Evolutionary conservation across 1,140 invertebrate species (phyloP).

Genomic region (Cryptotermes secundus): DNA sequence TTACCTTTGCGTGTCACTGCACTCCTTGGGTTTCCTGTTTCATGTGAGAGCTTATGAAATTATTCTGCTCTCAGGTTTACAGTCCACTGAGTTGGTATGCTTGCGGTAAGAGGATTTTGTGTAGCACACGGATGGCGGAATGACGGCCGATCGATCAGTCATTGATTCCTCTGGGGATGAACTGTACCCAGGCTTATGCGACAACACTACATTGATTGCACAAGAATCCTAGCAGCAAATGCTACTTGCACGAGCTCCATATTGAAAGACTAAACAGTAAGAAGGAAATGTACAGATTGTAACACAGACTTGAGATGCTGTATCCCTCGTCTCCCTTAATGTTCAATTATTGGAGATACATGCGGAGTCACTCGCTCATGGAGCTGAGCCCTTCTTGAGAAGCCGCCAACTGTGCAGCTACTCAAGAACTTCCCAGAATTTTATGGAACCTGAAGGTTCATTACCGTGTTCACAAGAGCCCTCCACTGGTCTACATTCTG

Average conservation of each 20-base stretch:
- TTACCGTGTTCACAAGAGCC: too few relatives aligned
- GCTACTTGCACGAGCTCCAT: background rate
- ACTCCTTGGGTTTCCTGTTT: background rate
- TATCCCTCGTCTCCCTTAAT: too few relatives aligned
- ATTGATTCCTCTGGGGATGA: background rate
- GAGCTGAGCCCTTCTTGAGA: too few relatives aligned
- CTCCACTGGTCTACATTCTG: too few relatives aligned
- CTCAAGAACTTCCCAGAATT: too few relatives aligned
- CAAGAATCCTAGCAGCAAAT: background rate
- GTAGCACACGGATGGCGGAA: background rate
- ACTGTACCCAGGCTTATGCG: background rate
- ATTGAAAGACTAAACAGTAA: too few relatives aligned
- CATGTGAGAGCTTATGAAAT: background rate
- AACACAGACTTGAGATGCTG: too few relatives aligned
- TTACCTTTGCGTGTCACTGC: background rate
- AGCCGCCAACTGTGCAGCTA: too few relatives aligned
- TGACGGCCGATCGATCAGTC: background rate
- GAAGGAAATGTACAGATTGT: too few relatives aligned
- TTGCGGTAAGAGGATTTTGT: conserved; percentile 7
- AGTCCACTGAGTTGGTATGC: background rate
- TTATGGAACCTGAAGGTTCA: too few relatives aligned
- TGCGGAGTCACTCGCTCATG: too few relatives aligned
- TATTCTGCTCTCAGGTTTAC: background rate
- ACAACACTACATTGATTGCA: background rate
- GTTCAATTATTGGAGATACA: too few relatives aligned